These are phyloP conservation scores for Sinonovacula constricta DNA, from an alignment of 1,140 invertebrate species.

Conservation along the genomic window DNA sequence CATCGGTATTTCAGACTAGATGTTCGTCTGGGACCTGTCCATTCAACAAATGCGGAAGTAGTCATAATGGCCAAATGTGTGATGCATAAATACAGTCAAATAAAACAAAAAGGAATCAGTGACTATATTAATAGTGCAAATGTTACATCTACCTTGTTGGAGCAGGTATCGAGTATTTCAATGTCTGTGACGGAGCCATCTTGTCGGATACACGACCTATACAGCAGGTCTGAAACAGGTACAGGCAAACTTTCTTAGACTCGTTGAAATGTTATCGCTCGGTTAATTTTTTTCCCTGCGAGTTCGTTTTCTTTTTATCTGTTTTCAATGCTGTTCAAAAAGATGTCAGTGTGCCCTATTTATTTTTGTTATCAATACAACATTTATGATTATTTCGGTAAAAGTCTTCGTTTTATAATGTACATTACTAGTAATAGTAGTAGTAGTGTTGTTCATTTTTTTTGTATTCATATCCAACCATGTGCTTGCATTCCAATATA, in stretches of 20 bases:
- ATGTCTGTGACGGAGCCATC: constrained; percentile 88
- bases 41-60: background rate
- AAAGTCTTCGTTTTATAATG: no score
- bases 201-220: constrained; percentile 87
- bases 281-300: background rate
- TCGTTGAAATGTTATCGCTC: background rate
- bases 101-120: background rate
- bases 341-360: no score
- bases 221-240: constrained; percentile 86
- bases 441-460: no score
- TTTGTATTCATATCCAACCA: no score
- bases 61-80: background rate
- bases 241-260: background rate
- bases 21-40: no score
- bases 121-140: background rate
- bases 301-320: no score
- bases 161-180: constrained; percentile 90
- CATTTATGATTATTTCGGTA: no score
- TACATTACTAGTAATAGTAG: no score
- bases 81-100: background rate
- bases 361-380: no score
- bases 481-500: no score
- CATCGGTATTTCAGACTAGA: background rate
- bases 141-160: constrained; percentile 85
- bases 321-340: background rate